Evolutionary conservation across 2,797 vertebrate genomes (phyloP).

Genomic region (Iguana delicatissima): DNA sequence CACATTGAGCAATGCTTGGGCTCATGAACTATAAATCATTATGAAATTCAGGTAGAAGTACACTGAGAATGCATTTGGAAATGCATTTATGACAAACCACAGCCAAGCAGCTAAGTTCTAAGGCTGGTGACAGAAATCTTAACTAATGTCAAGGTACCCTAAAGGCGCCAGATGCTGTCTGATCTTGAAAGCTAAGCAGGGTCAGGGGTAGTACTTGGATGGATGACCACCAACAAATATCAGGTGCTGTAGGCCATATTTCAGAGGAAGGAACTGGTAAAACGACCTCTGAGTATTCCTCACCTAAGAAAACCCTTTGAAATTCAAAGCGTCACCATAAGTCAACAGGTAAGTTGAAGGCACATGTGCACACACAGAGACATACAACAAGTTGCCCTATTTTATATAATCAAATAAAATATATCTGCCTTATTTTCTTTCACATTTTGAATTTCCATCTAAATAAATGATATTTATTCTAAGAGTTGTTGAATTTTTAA

Average conservation of each 20-base stretch:
- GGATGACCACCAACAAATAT: no score
- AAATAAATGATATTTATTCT: not conserved
- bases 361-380: no score
- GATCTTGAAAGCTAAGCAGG: no score
- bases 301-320: no score
- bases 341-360: no score
- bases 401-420: not conserved
- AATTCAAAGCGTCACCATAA: no score
- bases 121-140: slow-evolving; percentile 25
- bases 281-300: no score
- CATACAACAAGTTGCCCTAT: not conserved
- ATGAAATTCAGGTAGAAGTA: slow-evolving; percentile 29
- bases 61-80: not conserved
- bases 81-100: slow-evolving; percentile 7
- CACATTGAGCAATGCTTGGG: not conserved
- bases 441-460: not conserved
- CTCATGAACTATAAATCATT: slow-evolving; percentile 17
- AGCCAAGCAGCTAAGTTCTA: not conserved
- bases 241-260: no score
- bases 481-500: not conserved
- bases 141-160: not conserved
- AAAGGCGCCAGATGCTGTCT: not conserved
- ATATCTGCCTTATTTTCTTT: not conserved
- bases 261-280: no score
- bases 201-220: no score